Base-by-base conservation (phyloP, 1,140 invertebrate species). In the Epicauta chinensis region DNA sequence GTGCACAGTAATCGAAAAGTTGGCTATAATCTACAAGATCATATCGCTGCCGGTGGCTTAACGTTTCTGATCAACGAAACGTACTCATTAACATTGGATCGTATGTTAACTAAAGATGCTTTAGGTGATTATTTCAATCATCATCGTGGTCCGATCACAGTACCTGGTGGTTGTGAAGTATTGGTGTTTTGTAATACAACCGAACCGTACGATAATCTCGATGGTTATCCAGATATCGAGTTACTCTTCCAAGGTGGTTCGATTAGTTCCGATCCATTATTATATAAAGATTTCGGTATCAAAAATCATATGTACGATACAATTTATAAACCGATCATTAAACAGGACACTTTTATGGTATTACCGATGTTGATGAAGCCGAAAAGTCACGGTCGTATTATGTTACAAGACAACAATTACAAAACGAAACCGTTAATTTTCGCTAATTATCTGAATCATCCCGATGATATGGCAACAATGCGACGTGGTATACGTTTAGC, bases 161-260 rank as follows among this genome's bases (percentile, higher is more conserved):
- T 89, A 2, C 81, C 89, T 0, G 90, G 90, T 12, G 89, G 86
- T 0, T 85, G 84, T 48, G 91, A 94, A 69, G 87, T 83, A 0
- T 64, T 92, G 0, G 79, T 81, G 2, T 92, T 91, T 60, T 73
- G 85, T 56, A 81, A 91, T 55, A 16, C 31, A 11, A 72, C 86
- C 6, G 81, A 86, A 31, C 42, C 30, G 2, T n/a, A 44, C 39
- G 10, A 40, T 12, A 40, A 81, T 34, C 67, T 69, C 4, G 73
- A 81, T 39, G 83, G 80, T 17, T 85, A 81, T 71, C 84, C 88
- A 0, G 82, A 91, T 57, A 77, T 91, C 45, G 87, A 91, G 64
- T 61, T 91, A 7, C 72, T 90, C 6, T 81, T 86, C 60, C 15
- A 71, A 84, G 84, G 66, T 16, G 66, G 66, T 30, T 69, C 67